Evolutionary conservation across 2,797 vertebrate species (phyloP), one percentile per base, ranked within the genome.

Genomic region (Enteromius paludinosus): DNA sequence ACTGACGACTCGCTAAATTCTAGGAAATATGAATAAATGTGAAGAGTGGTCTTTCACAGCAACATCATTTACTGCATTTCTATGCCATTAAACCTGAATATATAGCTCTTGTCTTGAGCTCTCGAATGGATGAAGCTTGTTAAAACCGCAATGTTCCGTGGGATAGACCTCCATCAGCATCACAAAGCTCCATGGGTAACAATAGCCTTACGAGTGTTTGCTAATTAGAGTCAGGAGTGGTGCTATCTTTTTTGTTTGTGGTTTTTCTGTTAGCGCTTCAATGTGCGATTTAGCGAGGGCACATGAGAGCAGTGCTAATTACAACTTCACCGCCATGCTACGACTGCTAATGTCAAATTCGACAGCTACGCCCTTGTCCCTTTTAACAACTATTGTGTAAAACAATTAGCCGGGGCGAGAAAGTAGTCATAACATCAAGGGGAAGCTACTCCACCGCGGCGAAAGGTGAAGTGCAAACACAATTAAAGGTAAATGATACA

Each of bases 391-490:
- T 71, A 79, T 83, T 82, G 85, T 79, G 69, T 70, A 70, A 75
- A 85, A 75, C 84, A 88, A 85, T 88, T 83, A 85, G 73, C 77
- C 54, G 30, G 59, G 56, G 70, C 72, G 75, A 79, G 69, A 86
- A 83, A 74, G 74, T 85, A 74, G 79, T 77, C 79, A 30, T 14
- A 33, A 49, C 83, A 84, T 86, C 78, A 82, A 75, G 70, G 79
- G 82, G 41, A 83, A 71, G 66, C 65, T 80, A 79, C 86, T 87
- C 54, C 49, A 79, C 85, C 89, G 88, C 89, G 88, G 90, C 87
- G 84, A 90, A 90, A 90, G 88, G 88, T 88, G 89, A 90, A 64
- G 88, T 88, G 91, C 91, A 90, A 89, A 92, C 90, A 89, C 90
- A 89, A 89, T 92, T 88, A 91, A 87, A 88, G 86, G 87, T 62